Base-by-base conservation (phyloP, 1,140 invertebrate genomes). In the Ceratoteleas bidentatus region DNA sequence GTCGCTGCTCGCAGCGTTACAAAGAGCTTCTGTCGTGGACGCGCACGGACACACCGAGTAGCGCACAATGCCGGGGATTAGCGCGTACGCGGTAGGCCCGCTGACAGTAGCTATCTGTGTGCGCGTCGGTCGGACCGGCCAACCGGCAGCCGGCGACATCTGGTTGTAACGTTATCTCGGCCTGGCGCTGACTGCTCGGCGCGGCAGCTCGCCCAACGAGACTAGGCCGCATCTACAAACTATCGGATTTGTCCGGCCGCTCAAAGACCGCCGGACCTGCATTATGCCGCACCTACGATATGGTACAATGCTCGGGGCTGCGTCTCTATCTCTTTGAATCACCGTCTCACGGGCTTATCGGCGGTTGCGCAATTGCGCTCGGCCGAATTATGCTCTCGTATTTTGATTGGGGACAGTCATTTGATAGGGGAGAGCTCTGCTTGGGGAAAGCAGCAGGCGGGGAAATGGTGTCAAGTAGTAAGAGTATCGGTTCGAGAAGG, bases 91-190 rank as follows among this genome's bases (percentile, higher is more conserved):
- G n/a, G 65, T 76, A 83, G 74, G 69, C 69, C 64, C 76, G 38
- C 54, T 70, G 53, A 79, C 76, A 65, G 60, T 56, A 52, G 33
- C 52, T 62, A 62, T 70, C 58, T 78, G 38, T 72, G 54, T 49
- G 47, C 32, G 45, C 62, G 52, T 62, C 34, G 68, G 50, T 73
- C 62, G 47, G 54, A 43, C 13, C 43, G 47, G 32, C 15, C 40
- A 85, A 61, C 61, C 78, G 50, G 60, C 84, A 82, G 72, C 57
- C 79, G 74, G 79, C 86, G 88, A 88, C 88, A 90, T 90, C 87
- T 89, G 89, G 78, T 89, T 77, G 83, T 53, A 88, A 87, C 85
- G 87, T 89, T 88, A 89, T 89, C 87, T 88, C 81, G 53, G 76
- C 62, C 60, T 77, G 72, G 58, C 61, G 36, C 24, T 60, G 52